Base-by-base conservation (phyloP, 2,888 invertebrate genomes). In the Achlya flavicornis region DNA sequence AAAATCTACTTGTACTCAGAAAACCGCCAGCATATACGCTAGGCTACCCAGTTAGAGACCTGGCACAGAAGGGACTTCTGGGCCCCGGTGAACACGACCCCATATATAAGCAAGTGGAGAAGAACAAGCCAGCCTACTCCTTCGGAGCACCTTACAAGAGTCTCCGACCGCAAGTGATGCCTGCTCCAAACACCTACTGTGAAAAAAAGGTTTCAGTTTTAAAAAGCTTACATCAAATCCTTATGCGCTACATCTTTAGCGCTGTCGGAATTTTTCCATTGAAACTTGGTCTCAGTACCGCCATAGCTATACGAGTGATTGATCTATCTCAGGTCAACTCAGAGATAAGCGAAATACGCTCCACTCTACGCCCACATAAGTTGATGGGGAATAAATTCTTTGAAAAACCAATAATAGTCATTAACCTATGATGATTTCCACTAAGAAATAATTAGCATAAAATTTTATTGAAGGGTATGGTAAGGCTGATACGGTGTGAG, bases 101-200 rank as follows among this genome's bases (percentile, higher is more conserved):
- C 0, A 90, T 89, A 58, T 87, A 77, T 71, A 73, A 81, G 48
- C 88, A 76, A 60, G 81, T 87, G 10, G 71, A 76, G 67, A 85
- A 74, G 68, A 84, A 57, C 1, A 86, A 80, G 59, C 92, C 92
- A 38, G 81, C 87, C 7, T 89, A 76, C 68, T 82, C 88, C 4
- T 88, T 92, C 53, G 90, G 86, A 12, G 73, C 69, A 1, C 78
- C 81, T 16, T 83, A 71, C 74, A 83, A 74, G 64, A 66, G 63
- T 6, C 4, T 68, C 3, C 72, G 67, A 61, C 74, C 72, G 16
- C 64, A 68, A 6, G 72, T 74, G 57, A 66, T 69, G 26, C 92
- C 92, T 14, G 75, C 90, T 0, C 90, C 91, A 0, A 90, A 90
- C 71, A 72, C 78, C 1, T 91, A 92, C 70, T 92, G 91, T 72